Conservation (phyloP, 2,797 vertebrate genomes). For the Fistularia tabacaria region DNA sequence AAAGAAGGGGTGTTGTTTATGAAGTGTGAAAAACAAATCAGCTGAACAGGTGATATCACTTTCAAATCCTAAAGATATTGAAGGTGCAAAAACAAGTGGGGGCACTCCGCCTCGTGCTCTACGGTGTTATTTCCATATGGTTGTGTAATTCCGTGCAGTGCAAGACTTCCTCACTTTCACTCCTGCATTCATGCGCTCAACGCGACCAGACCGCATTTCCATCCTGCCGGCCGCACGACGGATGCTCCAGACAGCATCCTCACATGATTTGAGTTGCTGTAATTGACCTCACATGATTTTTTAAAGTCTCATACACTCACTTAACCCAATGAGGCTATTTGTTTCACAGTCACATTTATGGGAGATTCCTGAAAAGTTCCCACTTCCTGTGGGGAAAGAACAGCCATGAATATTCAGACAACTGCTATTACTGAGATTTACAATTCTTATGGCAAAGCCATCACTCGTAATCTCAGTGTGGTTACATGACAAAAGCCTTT, state of each 20-base stretch:
- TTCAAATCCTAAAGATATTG: too few relatives aligned
- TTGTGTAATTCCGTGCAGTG: background rate
- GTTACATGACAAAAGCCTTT: too few relatives aligned
- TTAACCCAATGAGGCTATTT: background rate
- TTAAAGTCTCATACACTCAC: background rate
- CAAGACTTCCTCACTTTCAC: background rate
- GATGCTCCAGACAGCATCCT: slow-evolving; percentile 7
- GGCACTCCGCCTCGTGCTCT: too few relatives aligned
- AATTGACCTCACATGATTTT: slow-evolving; percentile 7
- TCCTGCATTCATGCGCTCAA: slow-evolving; percentile 5
- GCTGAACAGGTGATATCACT: too few relatives aligned
- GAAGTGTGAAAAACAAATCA: too few relatives aligned
- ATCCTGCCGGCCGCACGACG: background rate
- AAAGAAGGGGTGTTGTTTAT: too few relatives aligned
- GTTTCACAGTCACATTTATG: background rate
- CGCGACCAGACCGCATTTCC: too few relatives aligned
- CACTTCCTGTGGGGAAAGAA: background rate
- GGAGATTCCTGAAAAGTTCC: too few relatives aligned
- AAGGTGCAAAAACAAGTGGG: too few relatives aligned
- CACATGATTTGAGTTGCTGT: slow-evolving; percentile 3
- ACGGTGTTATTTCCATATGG: too few relatives aligned
- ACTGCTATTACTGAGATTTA: background rate
- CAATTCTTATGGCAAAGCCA: too few relatives aligned
- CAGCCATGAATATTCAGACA: background rate
- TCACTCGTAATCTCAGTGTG: too few relatives aligned